Evolutionary conservation across 2,797 vertebrate genomes (phyloP), one percentile per base, ranked within the genome.

Genomic region (Sebastes variabilis): DNA sequence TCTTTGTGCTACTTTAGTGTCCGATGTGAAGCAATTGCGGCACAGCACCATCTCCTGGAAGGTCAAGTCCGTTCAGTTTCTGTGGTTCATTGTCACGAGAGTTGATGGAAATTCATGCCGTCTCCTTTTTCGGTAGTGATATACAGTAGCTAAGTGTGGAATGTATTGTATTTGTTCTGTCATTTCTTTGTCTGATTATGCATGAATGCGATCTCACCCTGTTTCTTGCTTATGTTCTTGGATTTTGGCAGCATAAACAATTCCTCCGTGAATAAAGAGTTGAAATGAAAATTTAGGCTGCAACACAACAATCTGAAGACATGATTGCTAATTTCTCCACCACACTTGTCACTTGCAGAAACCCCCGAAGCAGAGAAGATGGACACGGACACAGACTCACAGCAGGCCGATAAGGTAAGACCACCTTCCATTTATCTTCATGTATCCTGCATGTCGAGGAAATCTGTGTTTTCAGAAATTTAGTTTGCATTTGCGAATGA

Each of bases 311-410:
- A 18, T 65, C 34, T n/a, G 14, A 27, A n/a, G 20, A 54, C 46
- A 46, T 46, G 49, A 52, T 60, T 62, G 11, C n/a, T 77, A 29
- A 24, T 61, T 61, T 46, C 66, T 68, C 32, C 29, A 1, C 71
- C 18, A 2, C 84, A 1, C n/a, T 4, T 71, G 5, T 83, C 20
- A 25, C 14, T 81, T 83, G 1, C 91, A 98, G 98, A 99, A 91
- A 90, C 95, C 6, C n/a, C 95, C 66, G 98, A 99, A 84, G 91
- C 97, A 1, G 98, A 99, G 78, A 99, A 99, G 91, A 96, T 97
- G 95, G 98, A 99, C 75, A 94, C 97, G 0, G 98, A 99, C 78
- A 52, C 96, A 0, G 98, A 98, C 73, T 96, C 96, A 61, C 96
- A 97, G 66, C 97, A 96, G 81, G 85, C 96, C 2, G 98, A 99